Evolutionary conservation across 2,797 vertebrate genomes (phyloP), one percentile per base, ranked within the genome.

Genomic region (Dryobates pubescens): DNA sequence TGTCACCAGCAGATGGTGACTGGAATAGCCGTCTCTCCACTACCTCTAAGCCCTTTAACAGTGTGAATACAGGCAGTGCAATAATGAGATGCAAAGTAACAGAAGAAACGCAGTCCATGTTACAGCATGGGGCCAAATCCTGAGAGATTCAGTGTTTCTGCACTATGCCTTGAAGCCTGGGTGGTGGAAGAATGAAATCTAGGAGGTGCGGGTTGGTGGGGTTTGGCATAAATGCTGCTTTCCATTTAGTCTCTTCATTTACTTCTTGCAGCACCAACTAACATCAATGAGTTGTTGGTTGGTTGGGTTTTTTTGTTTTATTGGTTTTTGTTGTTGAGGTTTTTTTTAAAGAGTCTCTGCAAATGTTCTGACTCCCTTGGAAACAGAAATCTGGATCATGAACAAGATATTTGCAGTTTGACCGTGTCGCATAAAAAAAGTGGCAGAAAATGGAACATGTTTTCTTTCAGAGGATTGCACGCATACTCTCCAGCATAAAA

Each of bases 1-100:
- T 87, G 61, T 90, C 67, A 69, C 71, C 83, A 92, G 82, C 89
- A 94, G 91, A 89, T 89, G 82, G 91, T 93, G 85, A 75, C 79
- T 86, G 59, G 76, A 90, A 90, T 71, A 74, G 54, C 47, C 7
- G 4, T 69, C 54, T 86, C 76, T 92, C 73, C 62, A 5, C 11
- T 63, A 83, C 70, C 63, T 88, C 77, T 58, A 77, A 90, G 81
- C 71, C 69, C 38, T 80, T 32, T 10, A 87, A 63, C 77, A 41
- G 62, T 45, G 67, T 63, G 86, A 94, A 83, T 72, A 41, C 27
- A 76, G 49, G 15, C 82, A 95, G 47, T 9, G 22, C 53, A 36
- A 19, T 13, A 88, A 38, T 4, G 6, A 75, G 77, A 63, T 53
- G 58, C 45, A 70, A 86, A 73, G 41, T 7, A 13, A 41, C 32